Evolutionary conservation across 1,140 invertebrate species (phyloP), one percentile per base, ranked within the genome.

Genomic region (Drosophila ananassae): DNA sequence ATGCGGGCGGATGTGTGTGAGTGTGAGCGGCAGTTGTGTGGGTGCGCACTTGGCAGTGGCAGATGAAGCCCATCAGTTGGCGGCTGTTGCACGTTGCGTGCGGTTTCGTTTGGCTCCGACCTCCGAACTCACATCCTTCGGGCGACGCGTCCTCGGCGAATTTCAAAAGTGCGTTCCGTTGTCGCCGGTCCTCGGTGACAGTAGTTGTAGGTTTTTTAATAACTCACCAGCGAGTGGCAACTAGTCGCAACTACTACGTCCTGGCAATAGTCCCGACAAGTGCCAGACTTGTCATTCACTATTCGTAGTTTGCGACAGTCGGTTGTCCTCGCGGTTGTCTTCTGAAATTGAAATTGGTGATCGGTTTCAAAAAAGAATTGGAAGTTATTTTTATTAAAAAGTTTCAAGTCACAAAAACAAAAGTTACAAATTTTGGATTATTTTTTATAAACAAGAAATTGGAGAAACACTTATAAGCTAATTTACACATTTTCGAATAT

Each of bases 61-160:
- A 83, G 83, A 89, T 76, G 74, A 89, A 73, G 44, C 75, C 67
- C 76, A 77, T 87, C 83, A 87, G 83, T 87, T 83, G 79, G 76
- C 83, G 83, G 83, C 83, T 89, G 83, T 87, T 87, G 83, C 83
- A 89, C 83, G 83, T 87, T 57, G 83, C 83, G 83, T 87, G 83
- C 79, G 83, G 82, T 87, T 77, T 82, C 41, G 51, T 52, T 63
- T 46, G 44, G 28, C 41, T 58, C 48, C 69, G 24, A 61, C 54
- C 47, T 61, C 34, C 44, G 30, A 68, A 50, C 30, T n/a, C 37
- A 25, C 72, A 50, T 69, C 39, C 32, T 60, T 60, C 64, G 51
- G 56, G 24, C 44, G 37, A n/a, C 41, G 50, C 10, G 22, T 59
- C 30, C 34, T 59, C 58, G 62, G 55, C 25, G 47, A 87, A 63